A percentile compares a stretch with the other conserved stretches of the same genome.
These are phyloP conservation scores for Pogonomyrmex barbatus DNA, from an alignment of 1,140 invertebrate genomes.

Conservation along the genomic window DNA sequence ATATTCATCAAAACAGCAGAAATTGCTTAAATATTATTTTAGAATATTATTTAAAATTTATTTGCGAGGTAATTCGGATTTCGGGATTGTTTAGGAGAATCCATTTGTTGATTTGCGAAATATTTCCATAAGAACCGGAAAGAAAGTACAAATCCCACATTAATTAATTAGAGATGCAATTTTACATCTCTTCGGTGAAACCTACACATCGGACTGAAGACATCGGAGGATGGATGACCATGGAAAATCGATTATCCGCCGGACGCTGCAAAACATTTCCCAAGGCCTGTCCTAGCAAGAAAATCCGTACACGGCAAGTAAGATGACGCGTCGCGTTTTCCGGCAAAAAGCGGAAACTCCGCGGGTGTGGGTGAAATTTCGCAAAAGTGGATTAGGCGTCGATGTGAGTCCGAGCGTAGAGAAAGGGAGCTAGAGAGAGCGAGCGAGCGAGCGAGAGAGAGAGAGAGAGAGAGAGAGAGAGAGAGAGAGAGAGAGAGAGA, in stretches of 20 bases:
- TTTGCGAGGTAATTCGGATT: not conserved
- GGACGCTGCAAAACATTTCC: constrained; percentile 35
- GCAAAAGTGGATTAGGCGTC: constrained; percentile 19
- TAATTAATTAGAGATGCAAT: not conserved
- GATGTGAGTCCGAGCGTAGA: constrained; percentile 2
- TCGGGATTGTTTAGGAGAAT: not conserved
- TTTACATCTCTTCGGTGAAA: not conserved
- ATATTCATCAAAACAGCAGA: not conserved
- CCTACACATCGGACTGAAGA: not conserved
- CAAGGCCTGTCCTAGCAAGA: constrained; percentile 10
- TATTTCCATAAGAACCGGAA: not conserved
- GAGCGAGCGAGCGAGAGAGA: not conserved
- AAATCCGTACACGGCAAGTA: constrained; percentile 43
- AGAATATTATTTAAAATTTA: not conserved
- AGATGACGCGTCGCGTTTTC: constrained; percentile 40
- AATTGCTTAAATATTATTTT: no score
- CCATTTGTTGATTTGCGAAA: not conserved
- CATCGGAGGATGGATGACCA: not conserved
- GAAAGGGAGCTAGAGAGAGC: not conserved
- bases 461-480: not conserved
- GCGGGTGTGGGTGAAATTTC: constrained; percentile 12
- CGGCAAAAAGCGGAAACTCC: constrained; percentile 28
- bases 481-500: no score
- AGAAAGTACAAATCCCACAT: not conserved
- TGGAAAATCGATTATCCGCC: constrained; percentile 42